These are phyloP conservation scores for Luidia sarsii DNA, from an alignment of 53 echinoderm and acorn worm species.

Conservation along the genomic window DNA sequence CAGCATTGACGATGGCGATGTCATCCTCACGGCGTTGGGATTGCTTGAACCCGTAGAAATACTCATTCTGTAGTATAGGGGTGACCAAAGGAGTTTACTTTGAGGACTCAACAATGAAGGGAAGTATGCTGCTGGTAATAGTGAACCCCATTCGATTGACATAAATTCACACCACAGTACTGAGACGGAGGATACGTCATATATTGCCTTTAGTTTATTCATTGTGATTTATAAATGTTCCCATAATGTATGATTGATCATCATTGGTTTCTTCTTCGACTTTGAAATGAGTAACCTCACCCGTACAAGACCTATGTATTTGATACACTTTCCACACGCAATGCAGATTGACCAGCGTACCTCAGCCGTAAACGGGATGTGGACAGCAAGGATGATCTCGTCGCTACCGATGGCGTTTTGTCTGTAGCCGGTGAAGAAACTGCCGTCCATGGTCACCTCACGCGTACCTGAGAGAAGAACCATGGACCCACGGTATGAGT, in stretches of 20 bases:
- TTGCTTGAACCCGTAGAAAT: slow-evolving; percentile 67
- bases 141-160: not conserved
- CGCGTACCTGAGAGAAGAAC: slow-evolving; percentile 59
- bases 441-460: slow-evolving; percentile 67
- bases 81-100: too few relatives aligned
- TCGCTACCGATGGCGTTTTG: slow-evolving; percentile 63
- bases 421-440: slow-evolving; percentile 77
- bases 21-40: slow-evolving; percentile 68
- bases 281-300: too few relatives aligned
- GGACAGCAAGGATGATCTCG: slow-evolving; percentile 74
- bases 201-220: too few relatives aligned
- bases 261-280: too few relatives aligned
- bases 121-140: not conserved
- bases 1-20: slow-evolving; percentile 72
- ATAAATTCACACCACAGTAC: not conserved
- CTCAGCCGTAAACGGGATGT: slow-evolving; percentile 80
- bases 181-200: too few relatives aligned
- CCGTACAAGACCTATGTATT: too few relatives aligned
- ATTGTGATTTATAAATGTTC: too few relatives aligned
- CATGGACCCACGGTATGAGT: not conserved
- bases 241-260: too few relatives aligned
- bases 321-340: too few relatives aligned
- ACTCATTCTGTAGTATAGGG: slow-evolving; percentile 56
- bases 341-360: too few relatives aligned
- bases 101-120: too few relatives aligned